Conservation (phyloP, 35 echinoderm and acorn worm species). For the Apostichopus japonicus region DNA sequence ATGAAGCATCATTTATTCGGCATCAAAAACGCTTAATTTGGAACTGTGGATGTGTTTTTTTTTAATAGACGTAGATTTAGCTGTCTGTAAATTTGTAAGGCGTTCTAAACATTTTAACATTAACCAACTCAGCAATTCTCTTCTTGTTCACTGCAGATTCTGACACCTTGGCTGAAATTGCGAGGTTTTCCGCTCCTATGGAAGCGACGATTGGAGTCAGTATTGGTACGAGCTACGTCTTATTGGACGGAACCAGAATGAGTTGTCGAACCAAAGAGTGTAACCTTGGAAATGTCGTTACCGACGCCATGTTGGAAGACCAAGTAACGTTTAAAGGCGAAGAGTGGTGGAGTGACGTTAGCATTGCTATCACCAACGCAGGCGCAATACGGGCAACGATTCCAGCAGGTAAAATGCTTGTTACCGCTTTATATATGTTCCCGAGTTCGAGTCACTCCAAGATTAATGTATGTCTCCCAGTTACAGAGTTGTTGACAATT, state of each 20-base stretch:
- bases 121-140: too few relatives aligned
- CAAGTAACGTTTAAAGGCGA: slow-evolving; percentile 52
- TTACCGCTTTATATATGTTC: too few relatives aligned
- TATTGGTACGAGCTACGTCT: slow-evolving; percentile 70
- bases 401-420: neutral
- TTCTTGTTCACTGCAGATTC: neutral
- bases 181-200: slow-evolving; percentile 31
- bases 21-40: too few relatives aligned
- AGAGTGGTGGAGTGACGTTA: slow-evolving; percentile 65
- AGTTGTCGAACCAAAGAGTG: slow-evolving; percentile 65
- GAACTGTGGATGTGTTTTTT: too few relatives aligned
- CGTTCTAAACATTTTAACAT: too few relatives aligned
- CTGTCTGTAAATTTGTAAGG: too few relatives aligned
- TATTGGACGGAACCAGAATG: slow-evolving; percentile 50
- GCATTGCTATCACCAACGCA: slow-evolving; percentile 67
- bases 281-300: slow-evolving; percentile 78
- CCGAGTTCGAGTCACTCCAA: too few relatives aligned
- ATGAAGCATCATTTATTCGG: too few relatives aligned
- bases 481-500: too few relatives aligned
- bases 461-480: too few relatives aligned
- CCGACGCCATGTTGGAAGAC: slow-evolving; percentile 59
- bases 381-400: slow-evolving; percentile 66
- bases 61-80: too few relatives aligned
- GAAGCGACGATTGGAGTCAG: slow-evolving; percentile 19
- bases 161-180: slow-evolving; percentile 13